Conservation (phyloP, 2,113 vertebrate genomes). For the Tiliqua scincoides region DNA sequence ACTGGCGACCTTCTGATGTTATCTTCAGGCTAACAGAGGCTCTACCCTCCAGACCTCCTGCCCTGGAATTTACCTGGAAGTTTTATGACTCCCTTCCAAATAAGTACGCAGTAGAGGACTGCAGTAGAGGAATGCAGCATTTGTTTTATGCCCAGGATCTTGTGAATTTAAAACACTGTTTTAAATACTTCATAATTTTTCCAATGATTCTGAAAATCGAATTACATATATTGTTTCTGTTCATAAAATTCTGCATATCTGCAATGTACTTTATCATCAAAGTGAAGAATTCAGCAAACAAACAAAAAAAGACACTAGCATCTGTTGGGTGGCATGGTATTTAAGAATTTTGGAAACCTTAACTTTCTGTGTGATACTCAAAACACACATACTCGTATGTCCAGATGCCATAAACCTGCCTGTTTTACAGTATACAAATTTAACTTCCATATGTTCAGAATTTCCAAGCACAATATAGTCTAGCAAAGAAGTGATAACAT, state of each 20-base stretch:
- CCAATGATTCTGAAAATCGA: neutral
- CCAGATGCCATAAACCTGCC: neutral
- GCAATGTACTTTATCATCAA: neutral
- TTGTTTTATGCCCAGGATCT: neutral
- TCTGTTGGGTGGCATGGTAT: conserved; percentile 7
- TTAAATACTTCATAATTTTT: neutral
- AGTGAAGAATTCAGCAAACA: neutral
- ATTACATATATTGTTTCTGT: neutral
- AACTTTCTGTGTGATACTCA: neutral
- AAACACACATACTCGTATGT: neutral
- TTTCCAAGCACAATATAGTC: neutral
- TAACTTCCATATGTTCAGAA: conserved; percentile 3
- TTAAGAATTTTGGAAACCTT: neutral
- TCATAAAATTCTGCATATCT: neutral
- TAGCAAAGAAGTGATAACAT: neutral
- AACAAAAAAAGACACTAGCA: neutral
- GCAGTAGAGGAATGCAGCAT: neutral
- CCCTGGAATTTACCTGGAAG: too few species aligned
- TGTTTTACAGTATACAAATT: neutral
- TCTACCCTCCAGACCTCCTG: too few species aligned
- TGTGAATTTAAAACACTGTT: neutral
- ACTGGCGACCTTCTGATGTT: too few species aligned
- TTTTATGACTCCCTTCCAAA: neutral
- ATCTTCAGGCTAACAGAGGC: too few species aligned
- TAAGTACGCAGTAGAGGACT: neutral